A percentile compares a stretch with the other conserved stretches of the same genome.
Conservation (phyloP, 2,888 invertebrate genomes). For the Tuta absoluta region DNA sequence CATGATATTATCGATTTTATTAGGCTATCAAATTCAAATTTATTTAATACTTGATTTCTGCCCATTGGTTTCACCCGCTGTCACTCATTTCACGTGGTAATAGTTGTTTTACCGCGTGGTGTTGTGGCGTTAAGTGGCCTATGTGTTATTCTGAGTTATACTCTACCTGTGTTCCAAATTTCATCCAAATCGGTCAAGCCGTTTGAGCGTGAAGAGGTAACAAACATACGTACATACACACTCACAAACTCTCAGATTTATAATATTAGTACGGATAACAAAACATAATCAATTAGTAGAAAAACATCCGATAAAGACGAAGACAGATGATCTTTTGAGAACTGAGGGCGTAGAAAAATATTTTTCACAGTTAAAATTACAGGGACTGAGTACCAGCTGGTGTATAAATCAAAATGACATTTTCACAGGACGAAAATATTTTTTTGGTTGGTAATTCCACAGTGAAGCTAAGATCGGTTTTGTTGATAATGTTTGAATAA, state of each 20-base stretch:
- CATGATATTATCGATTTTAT: neutral
- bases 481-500: neutral
- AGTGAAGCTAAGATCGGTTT: neutral
- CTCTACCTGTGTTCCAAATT: too few relatives aligned
- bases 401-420: conserved; percentile 65
- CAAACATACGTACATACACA: too few relatives aligned
- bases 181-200: too few relatives aligned
- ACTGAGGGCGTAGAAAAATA: conserved; percentile 46
- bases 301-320: conserved; percentile 40
- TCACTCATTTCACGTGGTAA: too few relatives aligned
- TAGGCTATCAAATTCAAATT: neutral
- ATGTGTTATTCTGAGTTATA: too few relatives aligned
- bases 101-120: too few relatives aligned
- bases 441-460: conserved; percentile 1
- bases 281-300: conserved; percentile 47
- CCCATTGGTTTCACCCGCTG: too few relatives aligned
- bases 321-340: conserved; percentile 49
- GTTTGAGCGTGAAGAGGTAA: too few relatives aligned
- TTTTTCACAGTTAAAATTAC: conserved; percentile 52
- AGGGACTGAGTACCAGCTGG: conserved; percentile 32
- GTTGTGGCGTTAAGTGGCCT: too few relatives aligned
- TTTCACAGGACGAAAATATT: conserved; percentile 50
- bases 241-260: too few relatives aligned
- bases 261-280: neutral
- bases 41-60: too few relatives aligned